Percentiles rank a stretch among this genome's conserved stretches.
Conservation (phyloP, 2,797 vertebrate genomes). For the Myotis pilosus region DNA sequence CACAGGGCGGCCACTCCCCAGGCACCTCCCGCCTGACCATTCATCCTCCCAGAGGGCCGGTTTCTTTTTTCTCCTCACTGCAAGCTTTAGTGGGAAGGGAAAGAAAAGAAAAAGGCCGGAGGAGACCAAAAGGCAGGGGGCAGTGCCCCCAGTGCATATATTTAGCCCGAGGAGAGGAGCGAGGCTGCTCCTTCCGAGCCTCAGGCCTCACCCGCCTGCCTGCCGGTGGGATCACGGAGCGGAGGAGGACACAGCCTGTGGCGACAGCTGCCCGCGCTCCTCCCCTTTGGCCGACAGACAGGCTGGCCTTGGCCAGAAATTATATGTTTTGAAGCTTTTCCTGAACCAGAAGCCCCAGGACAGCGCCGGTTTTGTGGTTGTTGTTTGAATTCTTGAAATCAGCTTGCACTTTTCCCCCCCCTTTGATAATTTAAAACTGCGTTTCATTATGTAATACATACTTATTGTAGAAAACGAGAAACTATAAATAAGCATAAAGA, state of each 20-base stretch:
- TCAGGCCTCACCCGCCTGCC: background rate
- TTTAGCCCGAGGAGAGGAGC: accelerated
- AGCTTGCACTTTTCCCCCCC: background rate
- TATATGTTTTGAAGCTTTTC: background rate
- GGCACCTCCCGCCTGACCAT: background rate
- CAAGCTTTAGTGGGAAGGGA: background rate
- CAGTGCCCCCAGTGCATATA: accelerated
- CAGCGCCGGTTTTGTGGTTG: background rate
- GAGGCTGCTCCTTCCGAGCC: background rate
- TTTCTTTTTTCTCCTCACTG: background rate
- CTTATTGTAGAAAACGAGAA: background rate
- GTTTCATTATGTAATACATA: background rate
- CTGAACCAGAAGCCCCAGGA: background rate
- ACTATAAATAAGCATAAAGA: background rate
- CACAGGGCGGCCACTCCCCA: background rate
- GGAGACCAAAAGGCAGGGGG: background rate
- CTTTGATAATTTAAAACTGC: background rate
- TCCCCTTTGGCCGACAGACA: background rate
- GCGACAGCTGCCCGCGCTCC: background rate
- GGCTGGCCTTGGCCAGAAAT: background rate
- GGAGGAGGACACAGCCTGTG: background rate
- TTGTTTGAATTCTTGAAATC: background rate
- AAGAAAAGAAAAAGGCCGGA: background rate
- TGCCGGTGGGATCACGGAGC: background rate
- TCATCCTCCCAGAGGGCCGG: background rate